Conservation (phyloP, 2,113 vertebrate genomes). For the Scytalopus superciliaris region DNA sequence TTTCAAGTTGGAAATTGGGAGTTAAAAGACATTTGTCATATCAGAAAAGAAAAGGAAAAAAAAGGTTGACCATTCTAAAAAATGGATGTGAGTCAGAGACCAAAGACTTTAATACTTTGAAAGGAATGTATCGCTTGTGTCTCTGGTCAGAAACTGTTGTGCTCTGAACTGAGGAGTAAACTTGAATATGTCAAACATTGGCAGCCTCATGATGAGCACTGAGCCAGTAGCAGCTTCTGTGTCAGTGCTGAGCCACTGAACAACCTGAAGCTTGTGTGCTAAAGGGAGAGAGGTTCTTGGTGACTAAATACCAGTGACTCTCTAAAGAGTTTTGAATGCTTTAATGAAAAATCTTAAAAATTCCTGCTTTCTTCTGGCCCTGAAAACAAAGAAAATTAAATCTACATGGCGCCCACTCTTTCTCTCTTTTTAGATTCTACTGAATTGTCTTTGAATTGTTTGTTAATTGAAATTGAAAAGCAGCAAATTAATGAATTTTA, state of each 20-base stretch:
- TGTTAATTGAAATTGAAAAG: background rate
- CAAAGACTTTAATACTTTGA: background rate
- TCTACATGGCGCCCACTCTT: background rate
- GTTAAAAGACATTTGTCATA: background rate
- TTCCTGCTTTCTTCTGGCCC: background rate
- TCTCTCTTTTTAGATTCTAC: background rate
- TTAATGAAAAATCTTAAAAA: background rate
- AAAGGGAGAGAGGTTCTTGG: background rate
- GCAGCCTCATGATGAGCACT: background rate
- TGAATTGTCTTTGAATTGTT: background rate
- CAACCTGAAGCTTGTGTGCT: background rate
- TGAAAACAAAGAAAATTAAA: background rate
- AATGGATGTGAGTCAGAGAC: background rate
- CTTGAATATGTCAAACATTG: rapidly evolving
- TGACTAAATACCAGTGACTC: background rate
- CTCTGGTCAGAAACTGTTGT: background rate
- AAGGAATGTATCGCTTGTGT: background rate
- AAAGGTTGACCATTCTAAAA: background rate
- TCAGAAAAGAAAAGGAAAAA: background rate
- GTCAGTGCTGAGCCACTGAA: background rate
- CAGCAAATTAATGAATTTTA: background rate
- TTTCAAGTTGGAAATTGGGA: background rate
- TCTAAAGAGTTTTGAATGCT: background rate
- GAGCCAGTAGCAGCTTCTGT: background rate
- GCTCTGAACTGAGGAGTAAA: background rate